Percentiles rank a stretch among this genome's conserved stretches.
phyloP scores from a whole-genome alignment of 2,113 vertebrate genomes.

The Bufo bufo region DNA sequence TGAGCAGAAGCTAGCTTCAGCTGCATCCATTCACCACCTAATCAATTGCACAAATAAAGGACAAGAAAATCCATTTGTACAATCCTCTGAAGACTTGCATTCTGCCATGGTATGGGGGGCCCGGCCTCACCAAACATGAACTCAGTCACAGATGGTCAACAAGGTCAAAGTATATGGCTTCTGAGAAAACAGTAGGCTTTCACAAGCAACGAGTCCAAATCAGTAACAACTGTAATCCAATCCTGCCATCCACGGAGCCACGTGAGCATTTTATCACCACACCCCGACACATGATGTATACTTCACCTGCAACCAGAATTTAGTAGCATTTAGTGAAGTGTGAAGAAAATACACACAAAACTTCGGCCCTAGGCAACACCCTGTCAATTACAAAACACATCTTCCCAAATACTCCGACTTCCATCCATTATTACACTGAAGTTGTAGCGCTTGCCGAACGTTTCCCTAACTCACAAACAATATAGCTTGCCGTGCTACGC shows the following conservation, averaged over 20 bases:
- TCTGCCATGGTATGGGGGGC: neutral
- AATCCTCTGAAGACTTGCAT: conserved; percentile 21
- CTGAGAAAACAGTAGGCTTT: conserved; percentile 61
- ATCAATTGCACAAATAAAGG: neutral
- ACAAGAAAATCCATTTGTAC: conserved; percentile 7
- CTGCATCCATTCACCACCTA: neutral
- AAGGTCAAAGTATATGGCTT: conserved; percentile 61
- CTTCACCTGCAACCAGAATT: conserved; percentile 71
- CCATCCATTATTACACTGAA: conserved; percentile 79
- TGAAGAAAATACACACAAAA: conserved; percentile 70
- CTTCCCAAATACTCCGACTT: conserved; percentile 76
- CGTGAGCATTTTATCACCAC: conserved; percentile 71
- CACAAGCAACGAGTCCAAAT: conserved; percentile 61
- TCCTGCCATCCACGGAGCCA: conserved; percentile 70
- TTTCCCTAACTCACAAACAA: conserved; percentile 60
- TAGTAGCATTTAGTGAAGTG: conserved; percentile 13
- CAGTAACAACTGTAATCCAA: conserved; percentile 71
- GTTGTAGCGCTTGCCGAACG: conserved; percentile 75
- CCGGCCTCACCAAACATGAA: neutral
- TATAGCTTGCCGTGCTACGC: too few species aligned
- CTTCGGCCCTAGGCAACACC: conserved; percentile 78
- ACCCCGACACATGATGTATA: conserved; percentile 75
- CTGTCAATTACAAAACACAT: conserved; percentile 78
- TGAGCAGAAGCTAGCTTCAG: neutral
- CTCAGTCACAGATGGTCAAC: conserved; percentile 57